Conservation (phyloP, 2,888 invertebrate species). For the Rhabditoides inermis region DNA sequence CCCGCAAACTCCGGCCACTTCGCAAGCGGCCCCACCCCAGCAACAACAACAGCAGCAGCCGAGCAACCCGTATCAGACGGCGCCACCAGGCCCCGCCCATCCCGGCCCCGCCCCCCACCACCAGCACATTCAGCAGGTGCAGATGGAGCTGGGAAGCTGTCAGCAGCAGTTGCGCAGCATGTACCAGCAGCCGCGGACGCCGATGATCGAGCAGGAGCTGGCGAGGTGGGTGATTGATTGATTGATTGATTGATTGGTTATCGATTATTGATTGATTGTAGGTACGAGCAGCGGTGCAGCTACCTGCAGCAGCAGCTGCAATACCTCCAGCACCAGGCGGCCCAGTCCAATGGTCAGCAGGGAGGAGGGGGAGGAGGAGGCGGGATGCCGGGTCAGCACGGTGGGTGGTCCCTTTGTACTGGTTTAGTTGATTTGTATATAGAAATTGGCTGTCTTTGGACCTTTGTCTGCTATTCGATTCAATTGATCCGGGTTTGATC, state of each 20-base stretch:
- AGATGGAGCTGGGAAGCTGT: slow-evolving; percentile 8
- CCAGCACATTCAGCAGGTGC: slow-evolving; percentile 6
- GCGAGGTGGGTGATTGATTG: not conserved
- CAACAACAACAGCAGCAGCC: too few species aligned
- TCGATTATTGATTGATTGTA: not conserved
- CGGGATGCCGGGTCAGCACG: too few species aligned
- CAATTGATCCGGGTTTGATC: too few species aligned
- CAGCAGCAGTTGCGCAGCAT: slow-evolving; percentile 16
- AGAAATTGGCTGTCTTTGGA: too few species aligned
- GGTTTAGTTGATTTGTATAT: too few species aligned
- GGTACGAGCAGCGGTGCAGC: not conserved
- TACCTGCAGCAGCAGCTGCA: slow-evolving; percentile 7
- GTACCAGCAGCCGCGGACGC: slow-evolving; percentile 21
- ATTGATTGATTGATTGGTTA: not conserved
- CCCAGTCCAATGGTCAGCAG: too few species aligned
- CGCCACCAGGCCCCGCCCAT: not conserved
- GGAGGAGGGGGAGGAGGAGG: too few species aligned
- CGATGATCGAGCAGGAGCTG: slow-evolving; percentile 17
- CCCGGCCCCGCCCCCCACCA: not conserved
- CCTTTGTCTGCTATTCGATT: too few species aligned
- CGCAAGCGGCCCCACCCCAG: too few species aligned
- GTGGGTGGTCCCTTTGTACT: too few species aligned
- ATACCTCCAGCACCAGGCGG: slow-evolving; percentile 9
- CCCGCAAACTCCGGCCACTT: too few species aligned
- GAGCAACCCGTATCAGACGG: too few species aligned